phyloP scores from a whole-genome alignment of 2,888 invertebrate species.

The Leptinotarsa juncta region DNA sequence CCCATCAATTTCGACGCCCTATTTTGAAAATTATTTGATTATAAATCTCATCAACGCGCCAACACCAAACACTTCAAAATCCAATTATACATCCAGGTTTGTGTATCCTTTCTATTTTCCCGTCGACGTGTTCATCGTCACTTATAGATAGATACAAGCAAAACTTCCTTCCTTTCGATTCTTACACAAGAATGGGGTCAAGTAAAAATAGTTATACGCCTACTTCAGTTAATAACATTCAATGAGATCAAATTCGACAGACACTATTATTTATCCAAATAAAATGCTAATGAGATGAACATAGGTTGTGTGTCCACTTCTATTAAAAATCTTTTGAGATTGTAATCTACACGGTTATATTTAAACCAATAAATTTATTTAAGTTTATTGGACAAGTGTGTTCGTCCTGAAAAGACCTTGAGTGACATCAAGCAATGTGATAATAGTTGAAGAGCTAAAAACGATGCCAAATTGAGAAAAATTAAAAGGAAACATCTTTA shows the following conservation, averaged over 20 bases:
- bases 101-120: not conserved
- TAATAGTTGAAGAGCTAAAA: not conserved
- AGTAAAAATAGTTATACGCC: constrained; percentile 28
- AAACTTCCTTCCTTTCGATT: constrained; percentile 4
- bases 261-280: constrained; percentile 7
- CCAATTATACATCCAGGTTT: constrained; percentile 23
- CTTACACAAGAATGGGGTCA: constrained; percentile 27
- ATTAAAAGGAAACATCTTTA: constrained; percentile 10
- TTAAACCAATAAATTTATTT: not conserved
- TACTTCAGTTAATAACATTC: constrained; percentile 29
- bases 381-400: not conserved
- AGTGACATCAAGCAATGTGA: not conserved
- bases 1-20: constrained; percentile 13
- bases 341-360: not conserved
- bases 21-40: constrained; percentile 6
- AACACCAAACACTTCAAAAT: constrained; percentile 15
- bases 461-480: constrained; percentile 4
- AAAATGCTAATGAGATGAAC: not conserved
- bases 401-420: not conserved
- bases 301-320: not conserved
- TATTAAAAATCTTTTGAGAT: not conserved
- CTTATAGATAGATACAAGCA: constrained; percentile 1
- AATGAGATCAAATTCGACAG: constrained; percentile 33
- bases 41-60: constrained; percentile 1
- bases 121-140: not conserved